phyloP scores from a whole-genome alignment of 2,113 vertebrate genomes.

The Elephas maximus region DNA sequence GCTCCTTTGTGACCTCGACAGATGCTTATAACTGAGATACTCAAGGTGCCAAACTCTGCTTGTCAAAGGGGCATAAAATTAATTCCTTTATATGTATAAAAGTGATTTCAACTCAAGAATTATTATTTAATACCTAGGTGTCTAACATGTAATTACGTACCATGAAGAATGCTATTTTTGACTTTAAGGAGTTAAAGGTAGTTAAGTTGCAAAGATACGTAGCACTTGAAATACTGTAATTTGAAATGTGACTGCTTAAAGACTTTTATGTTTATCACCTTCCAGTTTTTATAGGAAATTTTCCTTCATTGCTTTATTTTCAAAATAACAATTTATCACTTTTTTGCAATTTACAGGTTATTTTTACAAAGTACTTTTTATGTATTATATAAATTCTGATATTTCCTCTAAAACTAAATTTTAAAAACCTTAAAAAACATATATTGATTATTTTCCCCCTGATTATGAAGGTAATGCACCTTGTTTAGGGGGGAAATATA shows the following conservation, averaged over 20 bases:
- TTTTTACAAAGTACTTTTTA: not conserved
- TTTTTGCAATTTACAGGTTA: not conserved
- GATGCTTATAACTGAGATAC: not conserved
- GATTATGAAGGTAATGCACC: not conserved
- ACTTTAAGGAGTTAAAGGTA: not conserved
- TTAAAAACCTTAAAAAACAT: conserved; percentile 23
- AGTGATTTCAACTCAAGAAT: not conserved
- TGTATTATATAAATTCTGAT: not conserved
- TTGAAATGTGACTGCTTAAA: not conserved
- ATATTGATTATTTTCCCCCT: not conserved
- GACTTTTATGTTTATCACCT: not conserved
- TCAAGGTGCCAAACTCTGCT: not conserved
- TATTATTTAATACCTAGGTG: not conserved
- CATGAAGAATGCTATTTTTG: not conserved
- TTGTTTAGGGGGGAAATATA: not conserved
- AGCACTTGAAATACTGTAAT: conserved; percentile 28
- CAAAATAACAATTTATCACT: not conserved
- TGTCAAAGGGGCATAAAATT: not conserved
- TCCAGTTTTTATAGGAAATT: not conserved
- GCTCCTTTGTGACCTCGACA: not conserved
- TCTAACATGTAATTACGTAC: not conserved
- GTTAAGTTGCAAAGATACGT: not conserved
- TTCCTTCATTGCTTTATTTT: conserved; percentile 45
- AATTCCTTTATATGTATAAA: conserved; percentile 42
- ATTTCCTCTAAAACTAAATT: not conserved